Evolutionary conservation across 2,888 invertebrate species (phyloP).

Genomic region (Catocala fraxini): DNA sequence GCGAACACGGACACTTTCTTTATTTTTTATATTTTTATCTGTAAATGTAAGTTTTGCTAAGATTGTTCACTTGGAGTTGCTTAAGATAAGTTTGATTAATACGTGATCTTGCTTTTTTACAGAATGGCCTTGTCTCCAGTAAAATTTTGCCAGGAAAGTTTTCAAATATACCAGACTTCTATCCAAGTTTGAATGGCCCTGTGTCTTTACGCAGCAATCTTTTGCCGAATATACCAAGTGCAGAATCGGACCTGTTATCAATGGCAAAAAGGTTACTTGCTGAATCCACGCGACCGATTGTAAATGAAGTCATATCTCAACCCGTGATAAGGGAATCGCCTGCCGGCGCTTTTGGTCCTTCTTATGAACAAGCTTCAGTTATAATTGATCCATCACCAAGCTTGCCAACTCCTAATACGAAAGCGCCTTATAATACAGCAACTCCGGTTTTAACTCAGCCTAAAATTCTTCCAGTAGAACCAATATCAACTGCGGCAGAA

Average conservation of each 20-base stretch:
- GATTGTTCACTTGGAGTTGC: slow-evolving; percentile 26
- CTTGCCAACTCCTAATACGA: slow-evolving; percentile 8
- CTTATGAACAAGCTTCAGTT: slow-evolving; percentile 14
- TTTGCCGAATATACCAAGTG: not conserved
- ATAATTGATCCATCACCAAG: slow-evolving; percentile 19
- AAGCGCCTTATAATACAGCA: not conserved
- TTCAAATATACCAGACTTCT: slow-evolving; percentile 6
- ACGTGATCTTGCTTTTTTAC: slow-evolving; percentile 35
- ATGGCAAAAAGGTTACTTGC: slow-evolving; percentile 21
- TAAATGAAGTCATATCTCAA: slow-evolving; percentile 18
- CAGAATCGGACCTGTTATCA: slow-evolving; percentile 12
- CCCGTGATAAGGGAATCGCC: slow-evolving; percentile 10
- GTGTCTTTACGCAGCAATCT: slow-evolving; percentile 23
- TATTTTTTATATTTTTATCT: slow-evolving; percentile 53
- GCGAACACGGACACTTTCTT: slow-evolving; percentile 57
- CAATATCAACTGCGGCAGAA: not conserved
- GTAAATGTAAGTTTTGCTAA: slow-evolving; percentile 59
- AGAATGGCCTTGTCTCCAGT: slow-evolving; percentile 39
- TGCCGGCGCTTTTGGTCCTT: not conserved
- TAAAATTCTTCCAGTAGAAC: not conserved
- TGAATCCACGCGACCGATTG: slow-evolving; percentile 6
- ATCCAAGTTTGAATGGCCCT: slow-evolving; percentile 7
- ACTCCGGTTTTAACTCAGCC: slow-evolving; percentile 1
- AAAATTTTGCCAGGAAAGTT: slow-evolving; percentile 26
- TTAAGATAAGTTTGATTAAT: slow-evolving; percentile 11